These are phyloP conservation scores for Acleris emargana DNA, from an alignment of 2,888 invertebrate species.

Conservation along the genomic window DNA sequence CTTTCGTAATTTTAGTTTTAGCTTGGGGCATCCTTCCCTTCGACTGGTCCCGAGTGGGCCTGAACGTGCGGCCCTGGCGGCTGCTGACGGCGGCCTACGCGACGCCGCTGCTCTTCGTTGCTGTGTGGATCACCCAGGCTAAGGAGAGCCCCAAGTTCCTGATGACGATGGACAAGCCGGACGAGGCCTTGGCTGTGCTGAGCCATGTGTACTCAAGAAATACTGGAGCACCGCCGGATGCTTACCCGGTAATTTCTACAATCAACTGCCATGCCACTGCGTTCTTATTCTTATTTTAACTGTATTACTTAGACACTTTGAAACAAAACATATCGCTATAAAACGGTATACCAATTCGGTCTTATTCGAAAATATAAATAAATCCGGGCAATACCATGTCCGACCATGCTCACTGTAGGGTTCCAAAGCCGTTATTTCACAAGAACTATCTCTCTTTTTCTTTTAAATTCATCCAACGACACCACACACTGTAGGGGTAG, in stretches of 20 bases:
- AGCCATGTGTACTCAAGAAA: conserved; percentile 61
- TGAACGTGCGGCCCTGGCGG: conserved; percentile 88
- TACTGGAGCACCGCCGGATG: conserved; percentile 53
- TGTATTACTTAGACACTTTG: too few relatives aligned
- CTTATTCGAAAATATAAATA: too few relatives aligned
- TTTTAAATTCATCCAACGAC: too few relatives aligned
- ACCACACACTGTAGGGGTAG: too few relatives aligned
- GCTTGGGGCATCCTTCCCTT: conserved; percentile 87
- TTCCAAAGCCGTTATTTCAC: too few relatives aligned
- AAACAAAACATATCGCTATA: too few relatives aligned
- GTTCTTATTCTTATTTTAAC: too few relatives aligned
- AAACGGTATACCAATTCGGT: too few relatives aligned
- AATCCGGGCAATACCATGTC: too few relatives aligned
- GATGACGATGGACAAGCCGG: conserved; percentile 83
- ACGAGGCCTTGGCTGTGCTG: conserved; percentile 81
- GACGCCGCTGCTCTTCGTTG: conserved; percentile 81
- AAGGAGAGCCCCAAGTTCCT: conserved; percentile 93
- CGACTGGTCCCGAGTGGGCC: conserved; percentile 59
- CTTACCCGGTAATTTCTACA: conserved; percentile 59
- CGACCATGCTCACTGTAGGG: too few relatives aligned
- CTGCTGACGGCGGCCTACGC: conserved; percentile 86
- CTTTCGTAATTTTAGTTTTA: conserved; percentile 71
- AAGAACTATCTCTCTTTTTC: too few relatives aligned
- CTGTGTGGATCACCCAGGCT: conserved; percentile 57
- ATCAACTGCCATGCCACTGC: too few relatives aligned